These are phyloP conservation scores for Gadus chalcogrammus DNA, from an alignment of 2,113 vertebrate species.

Conservation along the genomic window DNA sequence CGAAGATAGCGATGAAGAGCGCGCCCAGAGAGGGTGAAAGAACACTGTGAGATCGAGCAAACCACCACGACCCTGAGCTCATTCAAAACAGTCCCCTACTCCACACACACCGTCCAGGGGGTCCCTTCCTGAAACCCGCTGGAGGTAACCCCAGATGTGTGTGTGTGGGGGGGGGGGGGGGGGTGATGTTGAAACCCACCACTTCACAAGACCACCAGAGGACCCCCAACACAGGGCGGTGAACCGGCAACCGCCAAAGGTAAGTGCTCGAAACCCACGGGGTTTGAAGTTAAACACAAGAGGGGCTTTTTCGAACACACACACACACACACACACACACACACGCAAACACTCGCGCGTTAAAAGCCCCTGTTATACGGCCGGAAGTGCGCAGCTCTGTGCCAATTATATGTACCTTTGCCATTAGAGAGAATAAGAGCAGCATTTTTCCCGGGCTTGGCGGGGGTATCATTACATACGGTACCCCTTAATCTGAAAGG, in stretches of 20 bases:
- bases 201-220: slow-evolving; percentile 38
- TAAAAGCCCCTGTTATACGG: no score
- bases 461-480: no score
- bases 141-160: slow-evolving; percentile 42
- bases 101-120: slow-evolving; percentile 17
- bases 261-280: background rate
- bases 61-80: slow-evolving; percentile 12
- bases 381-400: no score
- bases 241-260: background rate
- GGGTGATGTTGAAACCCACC: background rate
- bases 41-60: slow-evolving; percentile 5
- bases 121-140: slow-evolving; percentile 56
- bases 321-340: no score
- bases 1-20: background rate
- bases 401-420: no score
- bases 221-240: slow-evolving; percentile 21
- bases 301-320: background rate
- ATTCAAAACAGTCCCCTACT: slow-evolving; percentile 54
- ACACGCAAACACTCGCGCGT: background rate
- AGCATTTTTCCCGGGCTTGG: no score
- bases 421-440: no score
- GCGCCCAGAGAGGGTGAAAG: background rate
- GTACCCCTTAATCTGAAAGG: no score
- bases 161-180: slow-evolving; percentile 25
- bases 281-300: background rate